A percentile compares a stretch with the other conserved stretches of the same genome.
phyloP scores from a whole-genome alignment of 2,113 vertebrate species.

The Ellobius talpinus region DNA sequence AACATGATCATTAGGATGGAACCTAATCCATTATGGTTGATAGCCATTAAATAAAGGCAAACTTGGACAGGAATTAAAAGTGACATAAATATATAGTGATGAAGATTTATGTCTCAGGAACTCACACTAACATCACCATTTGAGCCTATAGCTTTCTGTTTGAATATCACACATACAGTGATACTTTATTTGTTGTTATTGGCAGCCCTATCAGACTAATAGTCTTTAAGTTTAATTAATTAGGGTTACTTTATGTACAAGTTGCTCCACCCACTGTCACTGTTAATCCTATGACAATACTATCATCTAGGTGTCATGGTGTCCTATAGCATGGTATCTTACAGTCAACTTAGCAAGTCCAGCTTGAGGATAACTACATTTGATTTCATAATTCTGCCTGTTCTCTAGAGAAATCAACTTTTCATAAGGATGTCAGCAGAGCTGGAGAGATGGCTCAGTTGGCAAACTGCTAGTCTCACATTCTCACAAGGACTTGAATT shows the following conservation, averaged over 20 bases:
- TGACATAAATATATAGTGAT: rapidly evolving
- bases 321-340: not conserved
- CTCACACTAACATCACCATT: not conserved
- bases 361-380: not conserved
- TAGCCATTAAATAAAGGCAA: not conserved
- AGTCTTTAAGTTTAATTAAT: not conserved
- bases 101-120: not conserved
- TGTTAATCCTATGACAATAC: rapidly evolving
- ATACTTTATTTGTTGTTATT: not conserved
- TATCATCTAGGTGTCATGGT: not conserved
- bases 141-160: not conserved
- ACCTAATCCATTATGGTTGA: not conserved
- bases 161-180: not conserved
- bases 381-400: not conserved
- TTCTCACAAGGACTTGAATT: not conserved
- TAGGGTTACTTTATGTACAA: not conserved
- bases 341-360: not conserved
- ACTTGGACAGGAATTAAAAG: not conserved
- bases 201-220: not conserved
- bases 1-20: not conserved
- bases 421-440: not conserved
- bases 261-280: not conserved
- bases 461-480: not conserved
- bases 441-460: not conserved
- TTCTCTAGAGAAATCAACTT: not conserved